phyloP scores from a whole-genome alignment of 37 sponge, comb jelly and placozoan species.

The Geodia barretti region DNA sequence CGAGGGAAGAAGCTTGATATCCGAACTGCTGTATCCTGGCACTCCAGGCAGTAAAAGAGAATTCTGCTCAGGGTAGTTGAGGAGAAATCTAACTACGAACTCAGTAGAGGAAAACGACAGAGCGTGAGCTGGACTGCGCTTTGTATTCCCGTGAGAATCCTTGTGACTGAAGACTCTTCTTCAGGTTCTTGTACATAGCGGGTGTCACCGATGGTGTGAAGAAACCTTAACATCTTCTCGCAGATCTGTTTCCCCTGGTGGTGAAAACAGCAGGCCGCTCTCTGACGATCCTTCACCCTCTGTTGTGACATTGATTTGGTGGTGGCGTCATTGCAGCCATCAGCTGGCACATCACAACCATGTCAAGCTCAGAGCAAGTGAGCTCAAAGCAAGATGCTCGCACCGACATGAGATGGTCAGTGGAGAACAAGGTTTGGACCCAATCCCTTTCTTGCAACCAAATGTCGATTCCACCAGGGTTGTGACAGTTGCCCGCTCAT shows the following conservation, averaged over 20 bases:
- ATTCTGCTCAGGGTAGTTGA: slow-evolving; percentile 9
- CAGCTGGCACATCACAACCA: slow-evolving; percentile 6
- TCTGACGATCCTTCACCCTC: neutral
- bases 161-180: too few relatives aligned
- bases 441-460: neutral
- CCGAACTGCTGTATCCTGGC: slow-evolving; percentile 5
- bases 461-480: too few relatives aligned
- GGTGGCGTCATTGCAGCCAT: neutral
- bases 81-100: slow-evolving; percentile 8
- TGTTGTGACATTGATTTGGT: neutral
- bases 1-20: slow-evolving; percentile 13
- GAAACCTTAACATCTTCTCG: neutral
- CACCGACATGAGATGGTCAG: neutral
- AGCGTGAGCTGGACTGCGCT: neutral
- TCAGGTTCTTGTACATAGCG: too few relatives aligned
- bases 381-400: neutral
- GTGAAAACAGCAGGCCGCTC: too few relatives aligned
- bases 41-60: slow-evolving; percentile 4
- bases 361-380: slow-evolving; percentile 8
- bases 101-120: neutral
- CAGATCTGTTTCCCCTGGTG: slow-evolving; percentile 1
- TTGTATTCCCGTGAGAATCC: slow-evolving; percentile 17
- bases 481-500: too few relatives aligned
- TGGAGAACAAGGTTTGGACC: slow-evolving; percentile 1
- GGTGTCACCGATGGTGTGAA: too few relatives aligned